Conservation (phyloP, 2,113 vertebrate genomes). For the Rhizomys pruinosus region DNA sequence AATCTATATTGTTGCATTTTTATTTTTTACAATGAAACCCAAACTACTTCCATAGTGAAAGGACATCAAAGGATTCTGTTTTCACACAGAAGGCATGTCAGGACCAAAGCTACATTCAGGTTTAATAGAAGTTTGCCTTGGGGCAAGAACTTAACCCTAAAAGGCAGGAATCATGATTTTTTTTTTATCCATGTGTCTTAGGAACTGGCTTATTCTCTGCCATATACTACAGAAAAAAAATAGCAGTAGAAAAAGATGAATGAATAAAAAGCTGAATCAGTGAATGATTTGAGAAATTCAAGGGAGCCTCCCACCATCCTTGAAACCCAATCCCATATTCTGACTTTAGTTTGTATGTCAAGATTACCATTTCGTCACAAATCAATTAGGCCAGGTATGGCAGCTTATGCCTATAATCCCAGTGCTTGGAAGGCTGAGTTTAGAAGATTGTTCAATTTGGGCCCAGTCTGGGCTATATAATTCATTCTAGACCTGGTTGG, state of each 20-base stretch:
- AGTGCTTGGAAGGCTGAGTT: background rate
- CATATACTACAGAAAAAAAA: background rate
- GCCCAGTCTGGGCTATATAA: background rate
- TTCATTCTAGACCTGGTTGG: background rate
- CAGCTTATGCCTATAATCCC: background rate
- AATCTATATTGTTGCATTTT: background rate
- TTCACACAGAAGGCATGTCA: background rate
- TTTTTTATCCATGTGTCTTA: background rate
- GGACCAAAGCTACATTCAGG: background rate
- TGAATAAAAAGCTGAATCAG: background rate
- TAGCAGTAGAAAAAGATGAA: background rate
- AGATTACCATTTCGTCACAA: constrained; percentile 33
- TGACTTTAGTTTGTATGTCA: constrained; percentile 27
- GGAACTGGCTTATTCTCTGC: background rate
- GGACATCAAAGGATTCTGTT: background rate
- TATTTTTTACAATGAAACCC: background rate
- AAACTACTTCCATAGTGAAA: background rate
- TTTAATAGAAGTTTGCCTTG: background rate
- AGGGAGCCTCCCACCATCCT: background rate
- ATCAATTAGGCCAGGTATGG: background rate
- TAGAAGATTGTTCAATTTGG: no score
- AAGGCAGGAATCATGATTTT: background rate
- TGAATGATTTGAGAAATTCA: constrained; percentile 1
- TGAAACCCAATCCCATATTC: background rate
- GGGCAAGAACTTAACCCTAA: background rate